Conservation (phyloP, 2,888 invertebrate species). For the Coelinius sp. region DNA sequence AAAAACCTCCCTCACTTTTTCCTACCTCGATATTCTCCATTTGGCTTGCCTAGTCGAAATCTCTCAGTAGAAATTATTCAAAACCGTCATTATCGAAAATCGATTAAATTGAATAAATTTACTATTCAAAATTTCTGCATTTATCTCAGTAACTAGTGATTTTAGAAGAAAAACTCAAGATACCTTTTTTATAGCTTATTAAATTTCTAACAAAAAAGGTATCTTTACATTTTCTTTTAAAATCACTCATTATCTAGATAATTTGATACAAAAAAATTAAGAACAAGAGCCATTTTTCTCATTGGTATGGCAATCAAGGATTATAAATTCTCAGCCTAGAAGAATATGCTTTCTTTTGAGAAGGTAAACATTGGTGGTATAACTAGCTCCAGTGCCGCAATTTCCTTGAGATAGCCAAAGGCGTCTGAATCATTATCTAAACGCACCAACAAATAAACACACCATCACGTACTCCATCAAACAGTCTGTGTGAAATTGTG, state of each 20-base stretch:
- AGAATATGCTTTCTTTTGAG: neutral
- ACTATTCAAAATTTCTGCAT: too few relatives aligned
- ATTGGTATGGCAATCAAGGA: slow-evolving; percentile 8
- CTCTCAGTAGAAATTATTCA: neutral
- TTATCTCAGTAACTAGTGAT: too few relatives aligned
- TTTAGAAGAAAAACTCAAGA: too few relatives aligned
- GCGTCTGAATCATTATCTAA: slow-evolving; percentile 27
- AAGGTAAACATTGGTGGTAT: neutral
- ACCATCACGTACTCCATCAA: slow-evolving; percentile 19
- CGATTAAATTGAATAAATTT: neutral
- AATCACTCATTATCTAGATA: too few relatives aligned
- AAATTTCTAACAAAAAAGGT: too few relatives aligned
- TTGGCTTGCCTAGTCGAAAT: neutral
- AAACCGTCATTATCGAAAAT: slow-evolving; percentile 41
- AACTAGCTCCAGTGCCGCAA: slow-evolving; percentile 30
- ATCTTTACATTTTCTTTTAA: too few relatives aligned
- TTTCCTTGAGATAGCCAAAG: slow-evolving; percentile 34
- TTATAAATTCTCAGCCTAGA: slow-evolving; percentile 24
- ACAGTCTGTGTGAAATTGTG: neutral
- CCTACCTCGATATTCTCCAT: neutral
- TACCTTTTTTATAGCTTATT: too few relatives aligned
- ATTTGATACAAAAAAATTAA: too few relatives aligned
- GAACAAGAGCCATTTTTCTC: slow-evolving; percentile 28
- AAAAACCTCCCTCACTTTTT: neutral
- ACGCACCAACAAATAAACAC: neutral